A percentile compares a stretch with the other conserved stretches of the same genome.
These are phyloP conservation scores for Chaetura pelagica DNA, from an alignment of 2,113 vertebrate species.

Conservation along the genomic window DNA sequence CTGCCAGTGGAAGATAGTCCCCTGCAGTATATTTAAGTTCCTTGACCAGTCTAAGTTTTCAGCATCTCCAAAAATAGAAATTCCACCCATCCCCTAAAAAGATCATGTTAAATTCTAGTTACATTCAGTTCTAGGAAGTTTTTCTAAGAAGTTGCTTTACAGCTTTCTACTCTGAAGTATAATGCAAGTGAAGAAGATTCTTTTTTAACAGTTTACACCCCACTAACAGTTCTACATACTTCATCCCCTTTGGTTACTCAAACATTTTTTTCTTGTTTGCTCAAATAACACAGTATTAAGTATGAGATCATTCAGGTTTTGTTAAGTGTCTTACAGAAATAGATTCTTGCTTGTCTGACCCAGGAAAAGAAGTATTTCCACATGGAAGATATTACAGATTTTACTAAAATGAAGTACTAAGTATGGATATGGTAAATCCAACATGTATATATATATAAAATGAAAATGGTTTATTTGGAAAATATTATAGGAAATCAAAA, in stretches of 20 bases:
- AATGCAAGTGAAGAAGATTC: not conserved
- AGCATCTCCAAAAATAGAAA: conserved; percentile 21
- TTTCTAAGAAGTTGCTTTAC: not conserved
- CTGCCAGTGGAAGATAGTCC: not conserved
- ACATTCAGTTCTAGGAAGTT: not conserved
- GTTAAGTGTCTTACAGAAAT: not conserved
- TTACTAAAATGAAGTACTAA: not conserved
- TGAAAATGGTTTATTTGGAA: not conserved
- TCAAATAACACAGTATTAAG: conserved; percentile 22
- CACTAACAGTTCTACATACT: not conserved
- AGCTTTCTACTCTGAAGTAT: not conserved
- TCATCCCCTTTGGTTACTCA: not conserved
- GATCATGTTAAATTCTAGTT: not conserved
- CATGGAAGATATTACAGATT: not conserved
- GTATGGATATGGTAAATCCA: not conserved
- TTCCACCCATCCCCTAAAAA: not conserved
- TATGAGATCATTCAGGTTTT: conserved; percentile 44
- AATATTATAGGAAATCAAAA: not conserved
- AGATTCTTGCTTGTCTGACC: conserved; percentile 5
- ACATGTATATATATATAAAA: not conserved
- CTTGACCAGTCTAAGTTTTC: not conserved
- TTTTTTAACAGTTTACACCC: not conserved
- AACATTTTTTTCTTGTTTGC: not conserved
- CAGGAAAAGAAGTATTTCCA: conserved; percentile 28
- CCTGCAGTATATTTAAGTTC: conserved; percentile 28